Percentiles rank a stretch among this genome's conserved stretches.
phyloP scores from a whole-genome alignment of 1,140 invertebrate genomes.

The Drosophila bifasciata region DNA sequence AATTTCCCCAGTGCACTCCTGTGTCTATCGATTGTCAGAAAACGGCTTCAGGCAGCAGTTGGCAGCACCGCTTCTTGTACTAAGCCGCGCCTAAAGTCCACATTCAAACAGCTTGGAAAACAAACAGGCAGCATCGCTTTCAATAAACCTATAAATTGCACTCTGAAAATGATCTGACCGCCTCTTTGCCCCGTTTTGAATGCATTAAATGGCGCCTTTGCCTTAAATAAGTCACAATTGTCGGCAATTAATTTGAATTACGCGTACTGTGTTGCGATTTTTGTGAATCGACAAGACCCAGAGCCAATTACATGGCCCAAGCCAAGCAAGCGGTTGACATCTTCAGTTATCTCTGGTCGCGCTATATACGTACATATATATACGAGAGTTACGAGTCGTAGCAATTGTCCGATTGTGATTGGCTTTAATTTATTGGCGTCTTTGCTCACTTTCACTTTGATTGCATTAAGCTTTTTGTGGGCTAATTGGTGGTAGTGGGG shows the following conservation, averaged over 20 bases:
- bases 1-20: not conserved
- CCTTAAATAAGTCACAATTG: constrained; percentile 73
- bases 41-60: not conserved
- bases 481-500: constrained; percentile 7
- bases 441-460: constrained; percentile 70
- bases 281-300: constrained; percentile 58
- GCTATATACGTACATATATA: constrained; percentile 19
- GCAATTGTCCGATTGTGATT: constrained; percentile 52
- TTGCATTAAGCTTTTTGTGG: constrained; percentile 61
- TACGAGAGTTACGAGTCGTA: constrained; percentile 1
- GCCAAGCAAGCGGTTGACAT: constrained; percentile 52
- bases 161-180: constrained; percentile 21
- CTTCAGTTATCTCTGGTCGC: constrained; percentile 41
- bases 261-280: constrained; percentile 63
- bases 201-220: constrained; percentile 71
- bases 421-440: constrained; percentile 78
- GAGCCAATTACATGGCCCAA: constrained; percentile 68
- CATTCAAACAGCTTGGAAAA: too few species aligned
- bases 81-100: not conserved
- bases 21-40: not conserved
- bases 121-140: constrained; percentile 46
- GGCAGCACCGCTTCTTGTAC: not conserved
- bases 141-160: constrained; percentile 21
- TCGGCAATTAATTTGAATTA: constrained; percentile 81
- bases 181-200: constrained; percentile 7